Base-by-base conservation (phyloP, 2,888 invertebrate genomes). In the Anaspis maculata region DNA sequence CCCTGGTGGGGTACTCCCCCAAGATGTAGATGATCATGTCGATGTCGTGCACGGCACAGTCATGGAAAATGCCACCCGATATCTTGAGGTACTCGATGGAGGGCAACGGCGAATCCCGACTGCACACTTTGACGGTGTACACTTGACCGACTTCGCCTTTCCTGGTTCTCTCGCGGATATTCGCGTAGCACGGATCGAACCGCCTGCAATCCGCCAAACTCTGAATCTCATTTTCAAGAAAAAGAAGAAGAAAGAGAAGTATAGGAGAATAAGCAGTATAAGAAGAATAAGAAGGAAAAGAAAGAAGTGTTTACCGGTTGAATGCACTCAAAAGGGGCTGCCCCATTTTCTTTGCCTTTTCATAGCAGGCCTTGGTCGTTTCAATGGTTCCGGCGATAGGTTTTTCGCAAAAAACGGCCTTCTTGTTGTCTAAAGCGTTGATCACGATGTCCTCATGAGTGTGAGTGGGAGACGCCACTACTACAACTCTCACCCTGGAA, bases 321-420 rank as follows among this genome's bases (percentile, higher is more conserved):
- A 79, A 82, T 3, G 78, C 79, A 14, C 75, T 73, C 34, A 77
- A 71, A 3, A 82, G 60, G 1, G 73, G 69, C 15, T 67, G 69
- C 2, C 72, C 70, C 15, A 67, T 66, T 27, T 69, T 62, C 33
- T 68, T 67, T 0, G 81, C 79, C 1, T 68, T 61, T 25, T 74
- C 70, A 51, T 76, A 79, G 46, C 78, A 77, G 34, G 65, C 69
- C 40, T 62, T 64, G 0, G 74, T 72, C 5, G 71, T 68, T 14
- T 67, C 62, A 2, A 68, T 62, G 37, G 68, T 66, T 46, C 74
- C 71, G 1, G 78, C 74, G 6, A 81, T 71, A 0, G 81, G 82
- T 49, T 82, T 82, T 57, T 82, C 81, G 47, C 78, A 78, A 55
- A 78, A 79, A 0, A 82, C 77, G 12, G 74, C 72, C 52, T 80